A percentile compares a stretch with the other conserved stretches of the same genome.
phyloP scores from a whole-genome alignment of 1,140 invertebrate species.

The Zaprionus kolodkinae region DNA sequence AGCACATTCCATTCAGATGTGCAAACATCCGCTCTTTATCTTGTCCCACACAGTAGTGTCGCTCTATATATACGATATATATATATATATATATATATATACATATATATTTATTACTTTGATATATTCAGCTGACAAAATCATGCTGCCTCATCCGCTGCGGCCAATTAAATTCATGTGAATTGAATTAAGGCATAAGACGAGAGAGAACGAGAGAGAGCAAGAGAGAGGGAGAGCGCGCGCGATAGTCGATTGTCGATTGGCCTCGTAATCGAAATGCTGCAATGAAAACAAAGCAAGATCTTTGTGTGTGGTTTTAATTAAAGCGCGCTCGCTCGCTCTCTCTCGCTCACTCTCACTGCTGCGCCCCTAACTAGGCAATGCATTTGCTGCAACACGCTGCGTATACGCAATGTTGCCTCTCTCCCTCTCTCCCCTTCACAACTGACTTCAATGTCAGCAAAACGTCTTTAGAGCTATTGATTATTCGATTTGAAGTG shows the following conservation, averaged over 20 bases:
- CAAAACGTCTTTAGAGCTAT: slow-evolving; percentile 33
- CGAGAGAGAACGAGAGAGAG: neutral
- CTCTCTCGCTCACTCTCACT: too few relatives aligned
- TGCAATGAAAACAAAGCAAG: slow-evolving; percentile 5
- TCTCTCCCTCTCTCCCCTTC: too few relatives aligned
- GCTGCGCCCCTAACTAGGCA: slow-evolving; percentile 26
- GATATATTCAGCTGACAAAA: slow-evolving; percentile 1
- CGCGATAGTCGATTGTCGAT: slow-evolving; percentile 17
- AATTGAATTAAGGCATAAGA: slow-evolving; percentile 64
- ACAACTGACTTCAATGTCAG: slow-evolving; percentile 8
- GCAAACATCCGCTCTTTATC: slow-evolving; percentile 3
- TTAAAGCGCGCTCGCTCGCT: neutral
- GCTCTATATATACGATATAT: neutral
- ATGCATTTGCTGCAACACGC: slow-evolving; percentile 4
- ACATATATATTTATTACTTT: neutral
- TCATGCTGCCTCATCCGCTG: neutral
- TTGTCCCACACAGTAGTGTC: neutral
- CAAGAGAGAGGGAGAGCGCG: too few relatives aligned
- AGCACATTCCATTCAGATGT: slow-evolving; percentile 2
- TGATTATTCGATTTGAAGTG: slow-evolving; percentile 66
- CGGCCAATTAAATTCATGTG: slow-evolving; percentile 58
- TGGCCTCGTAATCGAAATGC: slow-evolving; percentile 3
- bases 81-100: too few relatives aligned
- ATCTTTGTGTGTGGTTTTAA: neutral
- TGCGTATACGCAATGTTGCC: slow-evolving; percentile 53